Percentiles rank a stretch among this genome's conserved stretches.
These are phyloP conservation scores for Euschistus heros DNA, from an alignment of 1,140 invertebrate genomes.

Conservation along the genomic window DNA sequence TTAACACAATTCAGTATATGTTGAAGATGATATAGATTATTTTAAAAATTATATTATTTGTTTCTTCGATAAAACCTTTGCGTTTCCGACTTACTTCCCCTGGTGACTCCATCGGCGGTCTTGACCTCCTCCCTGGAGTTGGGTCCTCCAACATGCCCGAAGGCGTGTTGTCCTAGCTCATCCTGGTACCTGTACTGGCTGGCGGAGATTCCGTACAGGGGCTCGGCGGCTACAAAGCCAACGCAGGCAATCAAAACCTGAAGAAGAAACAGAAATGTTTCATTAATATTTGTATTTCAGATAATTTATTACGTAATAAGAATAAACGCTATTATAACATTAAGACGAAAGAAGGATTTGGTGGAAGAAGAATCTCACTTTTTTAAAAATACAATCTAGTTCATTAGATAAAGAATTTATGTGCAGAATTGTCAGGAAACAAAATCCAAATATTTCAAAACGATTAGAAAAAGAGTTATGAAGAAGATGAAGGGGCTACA, in stretches of 20 bases:
- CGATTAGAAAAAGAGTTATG: no score
- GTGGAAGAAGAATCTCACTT: neutral
- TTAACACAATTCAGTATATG: neutral
- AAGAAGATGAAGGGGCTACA: no score
- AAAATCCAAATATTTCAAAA: no score
- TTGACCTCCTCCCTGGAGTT: constrained; percentile 40
- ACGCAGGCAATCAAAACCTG: constrained; percentile 29
- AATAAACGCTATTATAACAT: neutral
- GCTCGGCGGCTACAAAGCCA: constrained; percentile 17
- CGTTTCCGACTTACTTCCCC: constrained; percentile 38
- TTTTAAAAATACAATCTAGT: neutral
- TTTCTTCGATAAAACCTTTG: neutral
- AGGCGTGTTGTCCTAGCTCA: constrained; percentile 46
- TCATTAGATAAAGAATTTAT: neutral
- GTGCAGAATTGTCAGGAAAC: neutral
- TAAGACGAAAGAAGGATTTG: neutral
- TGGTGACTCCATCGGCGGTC: constrained; percentile 50
- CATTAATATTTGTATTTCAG: neutral
- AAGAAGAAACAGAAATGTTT: neutral
- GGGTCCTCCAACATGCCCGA: constrained; percentile 43
- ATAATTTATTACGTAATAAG: neutral
- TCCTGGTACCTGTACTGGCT: constrained; percentile 48
- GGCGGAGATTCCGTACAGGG: constrained; percentile 34
- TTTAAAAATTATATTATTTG: neutral
- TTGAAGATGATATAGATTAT: neutral